A percentile compares a stretch with the other conserved stretches of the same genome.
These are phyloP conservation scores for Acanthurus leucopareius DNA, from an alignment of 2,797 vertebrate genomes.

Conservation along the genomic window DNA sequence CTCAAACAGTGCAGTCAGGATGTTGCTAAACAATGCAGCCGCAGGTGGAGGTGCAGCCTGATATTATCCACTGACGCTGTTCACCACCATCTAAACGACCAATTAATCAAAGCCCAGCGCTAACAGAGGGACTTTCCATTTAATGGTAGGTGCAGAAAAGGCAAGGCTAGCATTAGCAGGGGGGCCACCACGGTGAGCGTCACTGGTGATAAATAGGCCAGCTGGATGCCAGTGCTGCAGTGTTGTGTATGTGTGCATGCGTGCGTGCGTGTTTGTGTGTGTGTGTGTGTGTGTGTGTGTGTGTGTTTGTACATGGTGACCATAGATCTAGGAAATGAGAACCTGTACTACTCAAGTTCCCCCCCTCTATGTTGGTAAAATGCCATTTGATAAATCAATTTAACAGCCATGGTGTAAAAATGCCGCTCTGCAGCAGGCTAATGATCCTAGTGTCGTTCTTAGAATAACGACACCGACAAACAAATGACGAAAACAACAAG, in stretches of 20 bases:
- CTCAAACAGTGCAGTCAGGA: conserved; percentile 48
- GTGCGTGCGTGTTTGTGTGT: conserved; percentile 19
- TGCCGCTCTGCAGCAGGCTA: conserved; percentile 49
- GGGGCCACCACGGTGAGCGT: conserved; percentile 56
- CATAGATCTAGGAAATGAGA: conserved; percentile 69
- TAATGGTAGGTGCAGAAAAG: conserved; percentile 72
- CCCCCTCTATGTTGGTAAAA: conserved; percentile 63
- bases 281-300: conserved; percentile 15
- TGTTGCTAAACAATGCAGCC: conserved; percentile 66
- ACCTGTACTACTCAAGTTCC: conserved; percentile 46
- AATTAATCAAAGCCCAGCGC: conserved; percentile 76
- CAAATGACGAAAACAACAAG: conserved; percentile 59
- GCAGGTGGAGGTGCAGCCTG: conserved; percentile 73
- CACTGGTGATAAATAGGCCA: conserved; percentile 76
- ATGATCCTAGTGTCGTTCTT: conserved; percentile 57
- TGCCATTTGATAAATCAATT: conserved; percentile 76
- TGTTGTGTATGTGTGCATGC: conserved; percentile 34
- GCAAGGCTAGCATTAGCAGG: conserved; percentile 71
- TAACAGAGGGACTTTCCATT: conserved; percentile 72
- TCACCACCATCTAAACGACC: conserved; percentile 67
- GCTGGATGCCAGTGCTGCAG: conserved; percentile 55
- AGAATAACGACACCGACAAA: conserved; percentile 54
- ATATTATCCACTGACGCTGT: conserved; percentile 58
- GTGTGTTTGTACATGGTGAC: neutral
- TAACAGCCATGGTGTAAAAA: conserved; percentile 69